phyloP scores from a whole-genome alignment of 2,113 vertebrate genomes.

The Labeo rohita region DNA sequence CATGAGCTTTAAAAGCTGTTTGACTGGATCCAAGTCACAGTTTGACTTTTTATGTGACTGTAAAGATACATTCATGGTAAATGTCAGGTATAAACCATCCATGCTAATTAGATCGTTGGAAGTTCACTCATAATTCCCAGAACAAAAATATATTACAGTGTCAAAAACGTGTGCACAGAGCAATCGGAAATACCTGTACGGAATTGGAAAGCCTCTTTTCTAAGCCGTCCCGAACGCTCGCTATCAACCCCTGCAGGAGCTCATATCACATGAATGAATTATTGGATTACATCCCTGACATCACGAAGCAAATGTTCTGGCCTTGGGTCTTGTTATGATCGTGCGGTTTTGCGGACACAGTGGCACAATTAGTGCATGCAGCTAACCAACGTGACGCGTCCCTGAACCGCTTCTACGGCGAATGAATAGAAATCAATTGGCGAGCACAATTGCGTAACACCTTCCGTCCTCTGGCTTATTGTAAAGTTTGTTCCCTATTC shows the following conservation, averaged over 20 bases:
- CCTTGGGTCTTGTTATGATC: conserved; percentile 34
- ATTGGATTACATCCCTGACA: conserved; percentile 38
- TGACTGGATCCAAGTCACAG: background rate
- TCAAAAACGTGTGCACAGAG: conserved; percentile 14
- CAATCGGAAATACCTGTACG: background rate
- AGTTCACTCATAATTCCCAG: background rate
- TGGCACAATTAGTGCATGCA: conserved; percentile 1
- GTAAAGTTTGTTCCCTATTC: conserved; percentile 7
- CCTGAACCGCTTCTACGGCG: background rate
- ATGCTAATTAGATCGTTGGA: background rate
- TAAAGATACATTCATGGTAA: background rate
- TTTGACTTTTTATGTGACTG: background rate
- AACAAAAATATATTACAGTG: background rate
- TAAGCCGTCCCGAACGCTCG: background rate
- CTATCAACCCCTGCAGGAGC: conserved; percentile 8
- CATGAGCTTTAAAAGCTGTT: background rate
- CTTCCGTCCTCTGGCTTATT: background rate
- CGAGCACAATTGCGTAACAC: background rate
- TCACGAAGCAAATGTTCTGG: conserved; percentile 48
- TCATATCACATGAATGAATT: conserved; percentile 38
- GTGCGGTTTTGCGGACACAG: background rate
- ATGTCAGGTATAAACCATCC: conserved; percentile 1
- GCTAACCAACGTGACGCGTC: conserved; percentile 14
- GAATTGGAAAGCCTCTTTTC: background rate
- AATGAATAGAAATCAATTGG: conserved; percentile 42